Evolutionary conservation across 2,797 vertebrate species (phyloP).

Genomic region (Molossus molossus): DNA sequence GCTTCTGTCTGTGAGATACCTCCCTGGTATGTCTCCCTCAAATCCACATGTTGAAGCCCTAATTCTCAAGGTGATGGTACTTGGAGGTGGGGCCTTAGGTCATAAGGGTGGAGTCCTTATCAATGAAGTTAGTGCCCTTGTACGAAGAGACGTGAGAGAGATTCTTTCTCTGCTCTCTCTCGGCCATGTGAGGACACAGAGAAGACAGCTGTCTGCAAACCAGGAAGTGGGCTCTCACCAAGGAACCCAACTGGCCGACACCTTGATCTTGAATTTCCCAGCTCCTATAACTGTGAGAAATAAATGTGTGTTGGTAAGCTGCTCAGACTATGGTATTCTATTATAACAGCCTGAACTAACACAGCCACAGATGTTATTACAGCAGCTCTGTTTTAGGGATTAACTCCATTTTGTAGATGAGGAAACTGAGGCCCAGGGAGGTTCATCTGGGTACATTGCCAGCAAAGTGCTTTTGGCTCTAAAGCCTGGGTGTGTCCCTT

Average conservation of each 20-base stretch:
- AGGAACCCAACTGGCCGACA: background rate
- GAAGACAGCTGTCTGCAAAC: background rate
- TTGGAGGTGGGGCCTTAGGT: background rate
- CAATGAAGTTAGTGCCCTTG: background rate
- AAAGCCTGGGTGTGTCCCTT: conserved; percentile 29
- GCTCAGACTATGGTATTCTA: background rate
- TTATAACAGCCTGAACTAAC: background rate
- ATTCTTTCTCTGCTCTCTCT: background rate
- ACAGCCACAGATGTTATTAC: background rate
- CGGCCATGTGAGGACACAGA: background rate
- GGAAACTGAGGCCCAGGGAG: conserved; percentile 28
- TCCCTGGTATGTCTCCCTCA: background rate
- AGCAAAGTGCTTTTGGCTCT: background rate
- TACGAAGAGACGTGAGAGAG: background rate
- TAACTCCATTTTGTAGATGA: background rate
- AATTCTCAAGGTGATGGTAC: background rate
- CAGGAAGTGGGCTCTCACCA: background rate
- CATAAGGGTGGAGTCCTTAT: background rate
- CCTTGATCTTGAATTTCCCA: background rate
- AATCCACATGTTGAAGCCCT: background rate
- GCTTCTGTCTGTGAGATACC: background rate
- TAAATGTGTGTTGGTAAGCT: background rate
- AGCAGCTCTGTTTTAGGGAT: background rate
- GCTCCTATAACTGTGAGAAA: background rate
- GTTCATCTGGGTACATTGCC: background rate